phyloP scores from a whole-genome alignment of 2,797 vertebrate species.

The Vespertilio murinus region DNA sequence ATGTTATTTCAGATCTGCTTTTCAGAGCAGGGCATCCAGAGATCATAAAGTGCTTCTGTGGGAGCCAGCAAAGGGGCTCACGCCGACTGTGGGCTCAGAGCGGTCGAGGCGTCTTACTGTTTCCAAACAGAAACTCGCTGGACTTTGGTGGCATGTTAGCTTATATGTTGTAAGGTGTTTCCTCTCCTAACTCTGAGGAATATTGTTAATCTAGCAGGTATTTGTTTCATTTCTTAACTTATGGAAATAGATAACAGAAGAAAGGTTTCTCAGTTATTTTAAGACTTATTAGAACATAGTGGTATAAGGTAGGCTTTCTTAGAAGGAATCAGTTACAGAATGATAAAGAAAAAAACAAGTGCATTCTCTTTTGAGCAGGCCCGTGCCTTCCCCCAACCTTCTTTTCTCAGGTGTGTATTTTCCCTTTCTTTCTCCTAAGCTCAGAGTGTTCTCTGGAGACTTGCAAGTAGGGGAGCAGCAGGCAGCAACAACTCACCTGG shows the following conservation, averaged over 20 bases:
- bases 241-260: not conserved
- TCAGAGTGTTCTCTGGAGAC: not conserved
- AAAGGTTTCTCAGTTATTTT: constrained; percentile 19
- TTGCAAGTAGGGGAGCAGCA: not conserved
- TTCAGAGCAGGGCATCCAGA: not conserved
- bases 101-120: not conserved
- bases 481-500: not conserved
- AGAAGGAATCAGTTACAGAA: constrained; percentile 4
- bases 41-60: not conserved
- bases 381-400: not conserved
- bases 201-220: not conserved
- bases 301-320: not conserved
- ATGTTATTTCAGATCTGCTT: constrained; percentile 10
- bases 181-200: not conserved
- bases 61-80: not conserved
- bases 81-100: not conserved
- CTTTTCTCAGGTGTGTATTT: not conserved
- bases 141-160: not conserved
- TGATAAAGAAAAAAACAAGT: not conserved
- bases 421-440: not conserved
- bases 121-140: not conserved
- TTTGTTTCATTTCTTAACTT: constrained; percentile 45
- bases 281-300: not conserved
- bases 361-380: not conserved
- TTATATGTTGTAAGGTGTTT: not conserved